These are phyloP conservation scores for Drosophila baimaii DNA, from an alignment of 1,140 invertebrate genomes.

Conservation along the genomic window DNA sequence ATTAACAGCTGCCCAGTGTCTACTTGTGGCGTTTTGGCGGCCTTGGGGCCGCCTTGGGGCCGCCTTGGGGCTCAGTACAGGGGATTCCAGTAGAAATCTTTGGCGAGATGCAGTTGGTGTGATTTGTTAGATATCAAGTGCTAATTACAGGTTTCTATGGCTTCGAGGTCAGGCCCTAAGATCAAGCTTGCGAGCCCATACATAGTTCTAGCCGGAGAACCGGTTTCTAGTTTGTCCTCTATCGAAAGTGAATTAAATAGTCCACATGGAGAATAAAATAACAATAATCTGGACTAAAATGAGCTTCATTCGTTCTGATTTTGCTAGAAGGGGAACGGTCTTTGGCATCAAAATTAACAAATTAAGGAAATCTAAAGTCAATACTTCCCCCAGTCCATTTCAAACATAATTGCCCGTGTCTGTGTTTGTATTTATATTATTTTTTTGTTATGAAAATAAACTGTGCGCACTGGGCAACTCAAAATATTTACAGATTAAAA, in stretches of 20 bases:
- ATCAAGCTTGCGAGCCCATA: slow-evolving; percentile 7
- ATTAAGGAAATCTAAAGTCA: slow-evolving; percentile 30
- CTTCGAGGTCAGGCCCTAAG: slow-evolving; percentile 43
- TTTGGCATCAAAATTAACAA: slow-evolving; percentile 8
- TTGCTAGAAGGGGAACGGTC: neutral
- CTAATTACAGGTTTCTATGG: slow-evolving; percentile 53
- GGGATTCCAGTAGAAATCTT: slow-evolving; percentile 38
- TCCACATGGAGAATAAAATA: slow-evolving; percentile 12
- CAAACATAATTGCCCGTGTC: slow-evolving; percentile 18
- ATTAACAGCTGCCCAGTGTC: slow-evolving; percentile 61
- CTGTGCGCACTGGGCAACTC: slow-evolving; percentile 22
- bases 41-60: no score
- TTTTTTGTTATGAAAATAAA: slow-evolving; percentile 40
- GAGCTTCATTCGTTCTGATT: no score
- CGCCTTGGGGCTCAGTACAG: no score
- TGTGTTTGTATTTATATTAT: slow-evolving; percentile 19
- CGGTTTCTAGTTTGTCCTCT: slow-evolving; percentile 9
- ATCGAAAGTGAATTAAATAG: slow-evolving; percentile 12
- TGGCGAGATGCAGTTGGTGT: slow-evolving; percentile 34
- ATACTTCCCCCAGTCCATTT: slow-evolving; percentile 24
- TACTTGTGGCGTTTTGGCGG: slow-evolving; percentile 29
- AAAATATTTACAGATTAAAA: slow-evolving; percentile 54
- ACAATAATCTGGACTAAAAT: slow-evolving; percentile 6
- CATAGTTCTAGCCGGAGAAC: slow-evolving; percentile 18
- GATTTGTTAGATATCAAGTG: slow-evolving; percentile 50